phyloP scores from a whole-genome alignment of 2,888 invertebrate genomes.

The Drosophila demipolita region DNA sequence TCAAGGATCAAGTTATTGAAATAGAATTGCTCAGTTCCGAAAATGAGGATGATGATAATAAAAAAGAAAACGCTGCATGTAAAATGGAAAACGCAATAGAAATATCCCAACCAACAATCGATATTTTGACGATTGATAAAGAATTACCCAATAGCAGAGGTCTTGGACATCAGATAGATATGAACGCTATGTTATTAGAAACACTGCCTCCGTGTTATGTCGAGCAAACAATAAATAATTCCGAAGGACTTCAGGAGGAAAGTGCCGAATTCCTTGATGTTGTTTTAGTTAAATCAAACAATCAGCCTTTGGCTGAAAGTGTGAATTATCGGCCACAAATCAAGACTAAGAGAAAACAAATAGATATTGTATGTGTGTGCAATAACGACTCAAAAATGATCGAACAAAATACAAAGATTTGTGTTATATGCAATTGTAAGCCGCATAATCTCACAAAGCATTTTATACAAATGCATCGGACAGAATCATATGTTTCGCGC shows the following conservation, averaged over 20 bases:
- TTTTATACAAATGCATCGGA: constrained; percentile 19
- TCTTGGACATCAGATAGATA: not conserved
- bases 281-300: constrained; percentile 9
- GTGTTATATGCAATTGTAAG: constrained; percentile 21
- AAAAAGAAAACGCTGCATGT: not conserved
- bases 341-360: not conserved
- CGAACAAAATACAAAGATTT: constrained; percentile 13
- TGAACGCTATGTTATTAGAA: constrained; percentile 1
- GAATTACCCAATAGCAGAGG: not conserved
- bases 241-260: not conserved
- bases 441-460: constrained; percentile 23
- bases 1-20: constrained; percentile 17
- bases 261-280: constrained; percentile 11
- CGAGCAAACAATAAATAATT: constrained; percentile 2
- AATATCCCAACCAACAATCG: not conserved
- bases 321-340: not conserved
- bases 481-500: constrained; percentile 33
- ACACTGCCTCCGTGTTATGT: not conserved
- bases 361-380: not conserved
- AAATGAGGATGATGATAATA: constrained; percentile 5
- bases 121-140: not conserved
- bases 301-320: not conserved
- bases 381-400: constrained; percentile 20
- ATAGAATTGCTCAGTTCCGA: constrained; percentile 19
- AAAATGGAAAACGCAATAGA: not conserved